Evolutionary conservation across 2,797 vertebrate genomes (phyloP), one percentile per base, ranked within the genome.

Genomic region (Sebastolobus altivelis): DNA sequence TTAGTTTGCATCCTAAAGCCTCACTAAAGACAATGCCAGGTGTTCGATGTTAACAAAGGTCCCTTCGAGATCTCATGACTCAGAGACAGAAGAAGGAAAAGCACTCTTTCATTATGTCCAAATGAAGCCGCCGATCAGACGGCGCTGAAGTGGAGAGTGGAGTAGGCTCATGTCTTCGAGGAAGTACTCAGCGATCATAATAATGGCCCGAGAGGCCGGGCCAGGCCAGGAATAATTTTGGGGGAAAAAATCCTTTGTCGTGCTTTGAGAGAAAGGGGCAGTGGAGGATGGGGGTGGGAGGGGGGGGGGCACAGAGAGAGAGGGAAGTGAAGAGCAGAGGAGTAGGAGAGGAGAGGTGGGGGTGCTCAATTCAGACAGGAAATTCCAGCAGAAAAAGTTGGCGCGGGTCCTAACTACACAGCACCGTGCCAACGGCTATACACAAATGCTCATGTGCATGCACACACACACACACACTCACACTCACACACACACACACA

Each of bases 181-280:
- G 97, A 99, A 98, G 96, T 95, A 96, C 96, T 97, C 96, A 95
- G 93, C 92, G 95, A 96, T 93, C 96, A 97, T 96, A 96, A 97
- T 96, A 96, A 97, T 96, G 96, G 96, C 96, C 96, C 95, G 75
- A 96, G 96, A 96, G 95, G 95, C 93, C 92, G 87, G 95, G 95
- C 95, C 89, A 85, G 87, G 93, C 95, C 95, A 90, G 92, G 92
- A 95, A 88, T 82, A 77, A 87, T 95, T 97, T 82, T 55, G 63
- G 37, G 29, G 22, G 25, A 95, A 96, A 97, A 97, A 96, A 95
- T 93, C 89, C 93, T 96, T 97, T 96, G 94, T 96, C 93, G 96
- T 86, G 74, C 85, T 75, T 70, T 72, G 83, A 89, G 88, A 89
- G 91, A 89, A 69, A 91, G 77, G 76, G 63, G 85, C 84, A 90